Percentiles rank a stretch among this genome's conserved stretches.
Conservation (phyloP, 92 coral and sea anemone species). For the Anthopleura xanthogrammica region DNA sequence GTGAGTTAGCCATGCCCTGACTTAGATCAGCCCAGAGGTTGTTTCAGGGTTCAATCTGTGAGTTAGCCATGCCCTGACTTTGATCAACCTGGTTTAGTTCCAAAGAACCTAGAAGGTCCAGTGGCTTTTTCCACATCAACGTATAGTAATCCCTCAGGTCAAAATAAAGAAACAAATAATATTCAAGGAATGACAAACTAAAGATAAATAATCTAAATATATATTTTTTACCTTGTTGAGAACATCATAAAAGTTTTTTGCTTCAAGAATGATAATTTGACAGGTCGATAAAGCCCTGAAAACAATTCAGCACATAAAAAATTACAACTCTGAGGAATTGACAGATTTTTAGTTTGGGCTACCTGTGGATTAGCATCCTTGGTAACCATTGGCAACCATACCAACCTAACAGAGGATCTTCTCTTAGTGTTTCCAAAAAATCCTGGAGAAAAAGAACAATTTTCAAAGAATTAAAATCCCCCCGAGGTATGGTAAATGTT, state of each 20-base stretch:
- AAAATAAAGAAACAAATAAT: not conserved
- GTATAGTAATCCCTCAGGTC: no score
- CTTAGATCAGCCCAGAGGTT: no score
- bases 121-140: no score
- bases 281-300: conserved; percentile 54
- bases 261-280: conserved; percentile 42
- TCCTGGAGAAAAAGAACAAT: conserved; percentile 22
- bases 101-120: no score
- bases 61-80: no score
- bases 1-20: no score
- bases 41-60: no score
- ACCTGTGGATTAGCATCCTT: not conserved
- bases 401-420: conserved; percentile 55
- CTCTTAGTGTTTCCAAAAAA: conserved; percentile 52
- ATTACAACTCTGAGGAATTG: not conserved
- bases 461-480: not conserved
- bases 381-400: no score
- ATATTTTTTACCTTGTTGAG: conserved; percentile 29
- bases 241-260: conserved; percentile 53
- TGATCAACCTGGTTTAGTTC: no score
- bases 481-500: no score
- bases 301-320: no score
- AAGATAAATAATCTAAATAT: not conserved
- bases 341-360: not conserved
- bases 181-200: not conserved